Evolutionary conservation across 1,140 invertebrate species (phyloP), one percentile per base, ranked within the genome.

Genomic region (Palaemon carinicauda): DNA sequence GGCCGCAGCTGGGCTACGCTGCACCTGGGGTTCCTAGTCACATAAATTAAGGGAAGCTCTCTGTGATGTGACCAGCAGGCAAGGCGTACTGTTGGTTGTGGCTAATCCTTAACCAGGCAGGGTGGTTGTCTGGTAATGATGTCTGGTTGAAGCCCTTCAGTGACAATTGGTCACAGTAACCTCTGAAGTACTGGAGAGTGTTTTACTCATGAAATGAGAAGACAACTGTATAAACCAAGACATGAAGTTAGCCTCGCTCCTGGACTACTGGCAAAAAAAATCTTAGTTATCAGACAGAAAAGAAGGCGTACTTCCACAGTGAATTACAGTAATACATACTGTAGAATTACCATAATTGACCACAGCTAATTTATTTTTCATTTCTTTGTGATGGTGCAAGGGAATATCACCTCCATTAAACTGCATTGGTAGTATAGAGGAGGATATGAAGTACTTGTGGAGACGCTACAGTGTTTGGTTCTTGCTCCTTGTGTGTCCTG

Each of bases 11-110:
- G 77, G 83, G 83, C 83, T 77, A 73, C 71, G 83, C 77, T 86
- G 83, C 83, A 86, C 83, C 83, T 86, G 83, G 83, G 83, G 83
- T 86, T 86, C 83, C 83, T 86, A 86, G 83, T 86, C 83, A 86
- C 83, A 69, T 86, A 80, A 86, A 77, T 75, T 80, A 80, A 86
- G 80, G 83, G 83, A 86, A 86, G 83, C 83, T 86, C 83, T 86
- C 83, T 86, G 83, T 86, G 83, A 86, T 86, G 83, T 86, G 83
- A 86, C 83, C 83, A 86, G 77, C 73, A 77, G 74, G 77, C 65
- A 75, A 79, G 75, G 75, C 54, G 77, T 73, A 52, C 52, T 69
- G 77, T 33, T 77, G 83, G 77, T 73, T 21, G 69, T 51, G 60
- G 71, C 83, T 56, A 41, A 33, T 73, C 33, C 77, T 24, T 56